phyloP scores from a whole-genome alignment of 2,797 vertebrate species.

The Pelobates cultripes region DNA sequence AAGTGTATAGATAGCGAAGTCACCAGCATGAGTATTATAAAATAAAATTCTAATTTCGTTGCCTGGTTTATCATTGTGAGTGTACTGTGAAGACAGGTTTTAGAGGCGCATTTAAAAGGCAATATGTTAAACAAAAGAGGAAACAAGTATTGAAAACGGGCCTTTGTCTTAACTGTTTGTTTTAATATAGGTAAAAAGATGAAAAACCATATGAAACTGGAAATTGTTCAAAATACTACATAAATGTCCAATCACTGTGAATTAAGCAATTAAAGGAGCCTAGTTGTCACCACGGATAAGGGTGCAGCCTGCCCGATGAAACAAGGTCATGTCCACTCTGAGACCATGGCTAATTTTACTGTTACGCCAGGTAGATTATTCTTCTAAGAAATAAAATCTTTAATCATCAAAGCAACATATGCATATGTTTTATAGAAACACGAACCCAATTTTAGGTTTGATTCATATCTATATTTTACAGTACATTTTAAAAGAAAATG shows the following conservation, averaged over 20 bases:
- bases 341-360: too few relatives aligned
- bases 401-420: too few relatives aligned
- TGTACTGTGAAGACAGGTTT: conserved; percentile 57
- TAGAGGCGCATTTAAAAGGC: conserved; percentile 31
- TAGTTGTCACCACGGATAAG: too few relatives aligned
- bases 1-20: conserved; percentile 66
- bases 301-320: too few relatives aligned
- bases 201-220: not conserved
- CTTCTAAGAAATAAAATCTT: too few relatives aligned
- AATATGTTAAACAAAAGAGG: conserved; percentile 47
- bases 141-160: conserved; percentile 26
- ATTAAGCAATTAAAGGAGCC: too few relatives aligned
- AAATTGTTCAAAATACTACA: not conserved
- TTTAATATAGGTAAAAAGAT: conserved; percentile 12
- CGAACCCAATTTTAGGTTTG: too few relatives aligned
- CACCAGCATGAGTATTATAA: conserved; percentile 71
- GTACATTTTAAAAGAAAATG: too few relatives aligned
- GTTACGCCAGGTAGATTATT: too few relatives aligned
- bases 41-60: conserved; percentile 68
- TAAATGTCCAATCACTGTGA: not conserved
- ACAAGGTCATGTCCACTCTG: too few relatives aligned
- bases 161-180: not conserved
- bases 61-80: conserved; percentile 46
- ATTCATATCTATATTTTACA: too few relatives aligned
- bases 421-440: too few relatives aligned